A percentile compares a stretch with the other conserved stretches of the same genome.
phyloP scores from a whole-genome alignment of 2,113 vertebrate genomes.

The Synodontis membranacea region DNA sequence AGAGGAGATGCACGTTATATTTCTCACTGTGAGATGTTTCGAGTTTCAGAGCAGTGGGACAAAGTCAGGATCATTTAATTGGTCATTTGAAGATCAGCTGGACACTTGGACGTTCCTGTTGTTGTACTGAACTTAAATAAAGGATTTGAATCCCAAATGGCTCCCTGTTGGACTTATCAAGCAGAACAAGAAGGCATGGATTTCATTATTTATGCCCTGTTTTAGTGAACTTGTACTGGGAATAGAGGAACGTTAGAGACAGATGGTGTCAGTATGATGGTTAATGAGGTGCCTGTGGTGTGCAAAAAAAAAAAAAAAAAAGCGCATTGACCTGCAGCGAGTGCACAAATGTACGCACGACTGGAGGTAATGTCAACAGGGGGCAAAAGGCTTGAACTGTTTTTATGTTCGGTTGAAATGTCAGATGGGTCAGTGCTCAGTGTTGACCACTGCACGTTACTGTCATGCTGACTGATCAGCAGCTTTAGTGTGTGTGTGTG shows the following conservation, averaged over 20 bases:
- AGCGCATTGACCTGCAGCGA: slow-evolving; percentile 18
- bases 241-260: background rate
- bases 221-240: background rate
- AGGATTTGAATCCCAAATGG: background rate
- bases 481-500: slow-evolving; percentile 30
- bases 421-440: slow-evolving; percentile 59
- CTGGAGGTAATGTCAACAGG: background rate
- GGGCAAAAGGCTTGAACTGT: background rate
- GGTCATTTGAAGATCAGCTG: background rate
- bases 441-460: background rate
- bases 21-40: background rate
- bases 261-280: slow-evolving; percentile 43
- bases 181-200: background rate
- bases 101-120: background rate
- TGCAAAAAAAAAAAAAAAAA: background rate
- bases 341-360: background rate
- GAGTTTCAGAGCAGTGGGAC: background rate
- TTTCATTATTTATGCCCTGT: slow-evolving; percentile 10
- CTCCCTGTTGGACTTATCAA: background rate
- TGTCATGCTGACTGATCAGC: background rate
- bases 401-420: slow-evolving; percentile 60
- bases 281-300: slow-evolving; percentile 19
- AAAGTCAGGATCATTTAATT: background rate
- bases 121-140: background rate
- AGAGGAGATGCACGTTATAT: background rate